Percentiles rank a stretch among this genome's conserved stretches.
Evolutionary conservation across 2,797 vertebrate genomes (phyloP).

Genomic region (Chelon labrosus): DNA sequence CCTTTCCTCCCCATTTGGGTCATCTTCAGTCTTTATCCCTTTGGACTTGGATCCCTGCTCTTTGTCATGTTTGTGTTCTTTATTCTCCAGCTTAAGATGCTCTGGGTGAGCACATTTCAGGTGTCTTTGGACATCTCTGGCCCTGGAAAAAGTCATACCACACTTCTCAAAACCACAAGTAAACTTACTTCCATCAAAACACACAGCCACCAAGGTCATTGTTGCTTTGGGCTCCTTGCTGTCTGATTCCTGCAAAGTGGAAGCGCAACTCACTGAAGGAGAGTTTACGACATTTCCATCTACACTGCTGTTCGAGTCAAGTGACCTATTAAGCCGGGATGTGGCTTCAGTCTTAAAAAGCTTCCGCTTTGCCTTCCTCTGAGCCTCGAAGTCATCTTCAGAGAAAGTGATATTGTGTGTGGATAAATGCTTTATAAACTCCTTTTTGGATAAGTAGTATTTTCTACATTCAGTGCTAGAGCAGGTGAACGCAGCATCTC

Average conservation of each 20-base stretch:
- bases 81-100: constrained; percentile 89
- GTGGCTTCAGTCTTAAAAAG: constrained; percentile 61
- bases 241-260: constrained; percentile 49
- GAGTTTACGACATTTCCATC: constrained; percentile 54
- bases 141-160: constrained; percentile 90
- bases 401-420: constrained; percentile 88
- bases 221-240: constrained; percentile 70
- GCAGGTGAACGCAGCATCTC: constrained; percentile 95
- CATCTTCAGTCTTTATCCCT: constrained; percentile 56
- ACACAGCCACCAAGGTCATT: constrained; percentile 86
- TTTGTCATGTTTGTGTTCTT: constrained; percentile 76
- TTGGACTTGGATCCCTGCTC: constrained; percentile 71
- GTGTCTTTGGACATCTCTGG: constrained; percentile 91
- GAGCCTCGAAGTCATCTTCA: constrained; percentile 85
- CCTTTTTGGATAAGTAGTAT: constrained; percentile 95
- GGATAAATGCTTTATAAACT: constrained; percentile 91
- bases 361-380: constrained; percentile 81
- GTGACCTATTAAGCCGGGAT: constrained; percentile 25
- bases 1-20: constrained; percentile 74
- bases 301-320: constrained; percentile 30
- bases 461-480: constrained; percentile 90
- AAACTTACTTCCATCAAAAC: constrained; percentile 92
- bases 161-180: constrained; percentile 94
- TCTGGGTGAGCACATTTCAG: constrained; percentile 91
- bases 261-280: constrained; percentile 51